Evolutionary conservation across 2,888 invertebrate species (phyloP).

Genomic region (Platerodrilus igneus): DNA sequence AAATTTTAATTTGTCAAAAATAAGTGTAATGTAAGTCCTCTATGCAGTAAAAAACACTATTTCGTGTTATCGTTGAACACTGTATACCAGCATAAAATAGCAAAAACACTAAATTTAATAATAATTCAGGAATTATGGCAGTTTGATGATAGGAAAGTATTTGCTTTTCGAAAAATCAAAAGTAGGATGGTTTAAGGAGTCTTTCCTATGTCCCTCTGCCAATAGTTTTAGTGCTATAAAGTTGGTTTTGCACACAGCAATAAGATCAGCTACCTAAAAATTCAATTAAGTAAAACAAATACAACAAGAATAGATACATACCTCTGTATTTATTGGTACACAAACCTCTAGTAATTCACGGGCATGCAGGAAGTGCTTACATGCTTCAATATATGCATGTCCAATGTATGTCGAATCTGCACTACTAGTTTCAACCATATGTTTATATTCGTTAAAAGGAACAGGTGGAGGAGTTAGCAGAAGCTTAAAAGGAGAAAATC

Average conservation of each 20-base stretch:
- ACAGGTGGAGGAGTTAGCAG: slow-evolving; percentile 87
- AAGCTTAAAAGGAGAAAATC: slow-evolving; percentile 84
- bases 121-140: too few species aligned
- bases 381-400: slow-evolving; percentile 73
- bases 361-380: slow-evolving; percentile 90
- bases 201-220: slow-evolving; percentile 88
- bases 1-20: too few species aligned
- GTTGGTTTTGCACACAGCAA: slow-evolving; percentile 92
- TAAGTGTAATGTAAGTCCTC: too few species aligned
- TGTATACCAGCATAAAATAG: too few species aligned
- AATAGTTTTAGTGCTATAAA: slow-evolving; percentile 90
- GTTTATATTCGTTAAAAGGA: slow-evolving; percentile 82
- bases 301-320: too few species aligned
- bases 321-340: slow-evolving; percentile 75
- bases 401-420: too few species aligned
- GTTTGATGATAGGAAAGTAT: slow-evolving; percentile 88
- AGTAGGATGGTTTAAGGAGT: slow-evolving; percentile 77
- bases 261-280: slow-evolving; percentile 70
- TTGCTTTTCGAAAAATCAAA: slow-evolving; percentile 88
- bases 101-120: too few species aligned
- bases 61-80: too few species aligned
- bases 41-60: too few species aligned
- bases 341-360: slow-evolving; percentile 79
- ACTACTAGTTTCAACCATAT: slow-evolving; percentile 70
- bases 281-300: too few species aligned